Percentiles rank a stretch among this genome's conserved stretches.
Evolutionary conservation across 2,113 vertebrate genomes (phyloP).

Genomic region (Pantherophis guttatus): DNA sequence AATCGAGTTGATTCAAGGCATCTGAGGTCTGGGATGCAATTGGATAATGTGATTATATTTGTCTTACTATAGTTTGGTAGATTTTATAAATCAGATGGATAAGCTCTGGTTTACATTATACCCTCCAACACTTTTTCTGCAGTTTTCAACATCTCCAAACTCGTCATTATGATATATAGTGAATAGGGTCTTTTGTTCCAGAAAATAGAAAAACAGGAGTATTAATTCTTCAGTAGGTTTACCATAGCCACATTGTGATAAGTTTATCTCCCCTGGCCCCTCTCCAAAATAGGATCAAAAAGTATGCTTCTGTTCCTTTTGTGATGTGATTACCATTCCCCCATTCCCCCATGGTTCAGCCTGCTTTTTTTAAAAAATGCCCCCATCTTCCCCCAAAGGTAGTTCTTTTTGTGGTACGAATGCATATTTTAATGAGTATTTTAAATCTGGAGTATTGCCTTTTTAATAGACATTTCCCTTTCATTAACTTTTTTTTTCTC

Average conservation of each 20-base stretch:
- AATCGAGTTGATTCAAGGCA: not conserved
- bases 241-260: not conserved
- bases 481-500: slow-evolving; percentile 52
- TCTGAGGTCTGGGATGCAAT: not conserved
- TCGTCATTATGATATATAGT: not conserved
- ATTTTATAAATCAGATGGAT: not conserved
- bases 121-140: not conserved
- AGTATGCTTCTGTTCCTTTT: not conserved
- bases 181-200: not conserved
- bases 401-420: not conserved
- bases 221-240: not conserved
- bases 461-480: not conserved
- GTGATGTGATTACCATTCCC: not conserved
- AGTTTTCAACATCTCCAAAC: not conserved
- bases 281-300: not conserved
- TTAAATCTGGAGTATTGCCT: slow-evolving; percentile 17
- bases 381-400: not conserved
- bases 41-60: not conserved
- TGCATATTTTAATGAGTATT: not conserved
- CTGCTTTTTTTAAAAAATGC: not conserved
- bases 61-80: not conserved
- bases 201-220: not conserved
- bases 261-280: not conserved
- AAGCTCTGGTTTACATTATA: not conserved
- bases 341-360: not conserved